Conservation (phyloP, 2,113 vertebrate species). For the Gymnorhina tibicen region DNA sequence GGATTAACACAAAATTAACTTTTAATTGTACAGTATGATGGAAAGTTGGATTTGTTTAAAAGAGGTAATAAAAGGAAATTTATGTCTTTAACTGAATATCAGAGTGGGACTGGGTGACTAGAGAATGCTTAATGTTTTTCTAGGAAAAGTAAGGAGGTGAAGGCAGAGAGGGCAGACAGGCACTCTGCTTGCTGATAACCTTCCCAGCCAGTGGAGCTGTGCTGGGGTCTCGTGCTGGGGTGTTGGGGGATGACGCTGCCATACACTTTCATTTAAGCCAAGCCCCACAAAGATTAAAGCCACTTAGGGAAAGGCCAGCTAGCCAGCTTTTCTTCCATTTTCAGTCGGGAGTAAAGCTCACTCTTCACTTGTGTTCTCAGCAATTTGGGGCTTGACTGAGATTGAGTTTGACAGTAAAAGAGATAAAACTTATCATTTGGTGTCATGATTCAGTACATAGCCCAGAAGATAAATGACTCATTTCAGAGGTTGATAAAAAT, state of each 20-base stretch:
- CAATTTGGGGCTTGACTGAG: conserved; percentile 62
- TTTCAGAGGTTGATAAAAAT: conserved; percentile 75
- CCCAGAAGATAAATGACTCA: conserved; percentile 45
- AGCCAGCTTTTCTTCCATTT: background rate
- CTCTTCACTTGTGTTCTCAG: background rate
- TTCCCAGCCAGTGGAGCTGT: background rate
- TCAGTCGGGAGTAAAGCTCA: background rate
- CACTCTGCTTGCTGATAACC: background rate
- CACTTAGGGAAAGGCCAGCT: conserved; percentile 11
- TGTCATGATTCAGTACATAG: conserved; percentile 66
- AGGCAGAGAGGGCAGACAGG: conserved; percentile 18
- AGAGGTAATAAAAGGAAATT: conserved; percentile 60
- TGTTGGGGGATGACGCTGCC: background rate
- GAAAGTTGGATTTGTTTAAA: conserved; percentile 59
- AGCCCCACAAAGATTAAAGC: conserved; percentile 40
- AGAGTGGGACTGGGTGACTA: background rate
- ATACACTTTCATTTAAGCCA: background rate
- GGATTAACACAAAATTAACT: conserved; percentile 51
- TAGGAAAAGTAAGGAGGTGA: conserved; percentile 39
- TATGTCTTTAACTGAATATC: background rate
- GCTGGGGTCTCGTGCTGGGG: background rate
- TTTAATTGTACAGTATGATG: conserved; percentile 49
- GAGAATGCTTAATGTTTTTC: background rate
- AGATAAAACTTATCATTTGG: conserved; percentile 72
- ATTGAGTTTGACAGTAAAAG: conserved; percentile 75